A percentile compares a stretch with the other conserved stretches of the same genome.
Evolutionary conservation across 2,797 vertebrate species (phyloP).

Genomic region (Luscinia megarhynchos): DNA sequence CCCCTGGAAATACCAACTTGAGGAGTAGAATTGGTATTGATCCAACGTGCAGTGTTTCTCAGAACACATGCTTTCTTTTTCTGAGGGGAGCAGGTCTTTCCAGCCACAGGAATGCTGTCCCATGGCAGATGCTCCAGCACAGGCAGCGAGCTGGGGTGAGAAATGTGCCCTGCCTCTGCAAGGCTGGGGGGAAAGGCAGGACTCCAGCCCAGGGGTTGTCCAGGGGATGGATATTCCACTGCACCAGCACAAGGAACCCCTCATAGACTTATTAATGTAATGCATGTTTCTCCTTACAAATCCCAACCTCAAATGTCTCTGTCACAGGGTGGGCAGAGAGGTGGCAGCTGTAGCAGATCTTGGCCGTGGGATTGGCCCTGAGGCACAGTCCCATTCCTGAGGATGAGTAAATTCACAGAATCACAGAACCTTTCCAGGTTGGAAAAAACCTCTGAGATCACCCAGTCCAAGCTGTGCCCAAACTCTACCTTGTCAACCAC

Average conservation of each 20-base stretch:
- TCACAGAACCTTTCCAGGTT: background rate
- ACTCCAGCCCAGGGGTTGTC: background rate
- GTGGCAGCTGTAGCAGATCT: background rate
- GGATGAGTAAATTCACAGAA: background rate
- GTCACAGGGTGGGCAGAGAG: background rate
- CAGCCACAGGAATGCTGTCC: background rate
- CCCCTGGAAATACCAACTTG: background rate
- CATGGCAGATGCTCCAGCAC: background rate
- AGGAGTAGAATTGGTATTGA: constrained; percentile 14
- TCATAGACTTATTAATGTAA: rapidly evolving
- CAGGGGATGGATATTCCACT: background rate
- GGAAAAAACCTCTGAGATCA: background rate
- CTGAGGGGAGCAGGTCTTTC: background rate
- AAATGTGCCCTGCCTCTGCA: background rate
- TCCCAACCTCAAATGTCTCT: background rate
- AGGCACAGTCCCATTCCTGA: background rate
- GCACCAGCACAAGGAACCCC: background rate
- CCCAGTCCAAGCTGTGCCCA: background rate
- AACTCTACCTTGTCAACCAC: background rate
- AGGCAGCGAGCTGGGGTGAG: background rate
- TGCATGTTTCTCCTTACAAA: background rate
- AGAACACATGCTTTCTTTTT: background rate
- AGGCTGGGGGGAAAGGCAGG: background rate
- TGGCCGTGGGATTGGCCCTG: background rate
- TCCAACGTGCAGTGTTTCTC: background rate